Percentiles rank a stretch among this genome's conserved stretches.
Evolutionary conservation across 2,797 vertebrate genomes (phyloP).

Genomic region (Crocodylus rhombifer): DNA sequence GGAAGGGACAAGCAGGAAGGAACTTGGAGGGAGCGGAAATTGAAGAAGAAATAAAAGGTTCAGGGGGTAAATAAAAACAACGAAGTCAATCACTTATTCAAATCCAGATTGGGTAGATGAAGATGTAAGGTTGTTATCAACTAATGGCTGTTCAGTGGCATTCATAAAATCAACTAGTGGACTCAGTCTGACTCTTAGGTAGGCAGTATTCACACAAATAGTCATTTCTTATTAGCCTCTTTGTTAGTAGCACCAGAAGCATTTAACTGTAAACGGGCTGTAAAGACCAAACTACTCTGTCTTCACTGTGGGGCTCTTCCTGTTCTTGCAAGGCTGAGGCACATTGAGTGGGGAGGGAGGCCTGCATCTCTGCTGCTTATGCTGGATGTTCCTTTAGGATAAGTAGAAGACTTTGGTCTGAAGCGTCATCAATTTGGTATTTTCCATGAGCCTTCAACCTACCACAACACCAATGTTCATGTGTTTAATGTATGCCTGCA

Average conservation of each 20-base stretch:
- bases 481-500: not conserved
- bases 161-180: not conserved
- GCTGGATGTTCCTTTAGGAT: not conserved
- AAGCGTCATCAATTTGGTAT: not conserved
- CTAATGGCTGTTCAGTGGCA: not conserved
- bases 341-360: not conserved
- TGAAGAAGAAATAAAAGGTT: not conserved
- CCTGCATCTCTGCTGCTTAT: not conserved
- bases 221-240: not conserved
- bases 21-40: not conserved
- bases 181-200: not conserved
- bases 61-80: not conserved
- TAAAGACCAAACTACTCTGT: not conserved
- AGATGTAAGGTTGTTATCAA: not conserved
- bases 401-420: not conserved
- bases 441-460: not conserved
- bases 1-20: not conserved
- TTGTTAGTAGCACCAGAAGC: not conserved
- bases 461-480: not conserved
- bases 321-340: not conserved
- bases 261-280: not conserved
- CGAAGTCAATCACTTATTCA: not conserved
- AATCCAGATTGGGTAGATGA: not conserved
- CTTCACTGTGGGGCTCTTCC: fast-evolving
- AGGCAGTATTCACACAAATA: not conserved